Evolutionary conservation across 2,113 vertebrate genomes (phyloP).

Genomic region (Cyanoramphus novaezelandiae): DNA sequence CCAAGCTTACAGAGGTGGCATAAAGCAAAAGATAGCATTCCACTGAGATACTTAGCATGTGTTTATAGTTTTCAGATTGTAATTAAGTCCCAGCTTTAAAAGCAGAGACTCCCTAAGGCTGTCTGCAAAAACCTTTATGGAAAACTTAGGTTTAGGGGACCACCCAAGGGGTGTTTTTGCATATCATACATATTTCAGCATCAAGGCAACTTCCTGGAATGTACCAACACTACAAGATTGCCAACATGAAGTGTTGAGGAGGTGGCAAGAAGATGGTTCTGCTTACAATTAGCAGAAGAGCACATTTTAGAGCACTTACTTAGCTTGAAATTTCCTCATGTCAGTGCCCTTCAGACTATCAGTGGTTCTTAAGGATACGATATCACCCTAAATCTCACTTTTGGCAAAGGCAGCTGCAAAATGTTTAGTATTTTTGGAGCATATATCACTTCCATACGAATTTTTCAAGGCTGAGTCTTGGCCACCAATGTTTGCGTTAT

Average conservation of each 20-base stretch:
- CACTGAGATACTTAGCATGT: background rate
- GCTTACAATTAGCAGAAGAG: background rate
- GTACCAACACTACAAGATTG: background rate
- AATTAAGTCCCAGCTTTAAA: background rate
- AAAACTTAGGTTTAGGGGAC: background rate
- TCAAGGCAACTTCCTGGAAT: background rate
- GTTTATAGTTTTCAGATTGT: background rate
- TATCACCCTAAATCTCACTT: background rate
- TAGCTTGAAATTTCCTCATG: background rate
- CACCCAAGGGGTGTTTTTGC: accelerated
- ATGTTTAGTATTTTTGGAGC: background rate
- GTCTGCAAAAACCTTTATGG: background rate
- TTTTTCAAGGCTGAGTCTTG: background rate
- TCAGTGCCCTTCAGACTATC: background rate
- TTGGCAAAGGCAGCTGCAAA: background rate
- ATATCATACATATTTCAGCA: background rate
- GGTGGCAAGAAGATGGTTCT: background rate
- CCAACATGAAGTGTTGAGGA: background rate
- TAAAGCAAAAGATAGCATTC: background rate
- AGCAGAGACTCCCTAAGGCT: background rate
- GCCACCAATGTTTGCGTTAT: background rate
- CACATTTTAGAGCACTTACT: background rate
- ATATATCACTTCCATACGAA: background rate
- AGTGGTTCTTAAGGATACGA: background rate
- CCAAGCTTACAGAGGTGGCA: background rate